Base-by-base conservation (phyloP, 2,888 invertebrate species). In the Hirtodrosophila histrioides region DNA sequence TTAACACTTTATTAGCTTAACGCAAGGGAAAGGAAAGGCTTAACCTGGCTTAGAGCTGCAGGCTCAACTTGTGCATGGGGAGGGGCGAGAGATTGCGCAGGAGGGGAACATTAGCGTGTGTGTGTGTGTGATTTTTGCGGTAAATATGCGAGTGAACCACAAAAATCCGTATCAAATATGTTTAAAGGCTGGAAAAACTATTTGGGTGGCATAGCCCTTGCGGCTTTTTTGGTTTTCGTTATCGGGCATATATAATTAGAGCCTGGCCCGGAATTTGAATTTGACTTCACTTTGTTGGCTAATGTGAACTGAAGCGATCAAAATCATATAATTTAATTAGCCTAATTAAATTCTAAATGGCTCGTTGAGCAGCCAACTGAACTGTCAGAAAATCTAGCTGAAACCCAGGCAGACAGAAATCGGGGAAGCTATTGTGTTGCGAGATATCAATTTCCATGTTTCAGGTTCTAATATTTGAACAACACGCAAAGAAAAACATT, bases 1-100 rank as follows among this genome's bases (percentile, higher is more conserved):
- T 83, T 83, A 86, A 86, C 77, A 86, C 84, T 83, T 80, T 73
- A 83, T 86, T 86, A 86, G 84, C 78, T 80, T 69, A 63, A 51
- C 74, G 65, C 45, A 49, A 62, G 62, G 64, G 63, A 63, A 62
- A 64, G 64, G 63, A 63, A 72, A 56, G 78, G 69, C 79, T 84
- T 77, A 77, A 69, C 56, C 68, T 46, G 73, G 70, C 81, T 77
- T 60, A 69, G 39, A 57, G 60, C 62, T 63, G 46, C 64, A 60
- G 43, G 27, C 29, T 44, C 40, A 71, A 58, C 54, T 31, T 43
- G 68, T 60, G 49, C 50, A 27, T 9, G n/a, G n/a, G 17, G 0
- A 3, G 8, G 33, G 37, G 8, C 24, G 37, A 17, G 17, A 17
- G 23, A n/a, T 2, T 6, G 27, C 11, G 1, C 6, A 7, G 23